Evolutionary conservation across 2,888 invertebrate species (phyloP).

Genomic region (Sepioteuthis lessoniana): DNA sequence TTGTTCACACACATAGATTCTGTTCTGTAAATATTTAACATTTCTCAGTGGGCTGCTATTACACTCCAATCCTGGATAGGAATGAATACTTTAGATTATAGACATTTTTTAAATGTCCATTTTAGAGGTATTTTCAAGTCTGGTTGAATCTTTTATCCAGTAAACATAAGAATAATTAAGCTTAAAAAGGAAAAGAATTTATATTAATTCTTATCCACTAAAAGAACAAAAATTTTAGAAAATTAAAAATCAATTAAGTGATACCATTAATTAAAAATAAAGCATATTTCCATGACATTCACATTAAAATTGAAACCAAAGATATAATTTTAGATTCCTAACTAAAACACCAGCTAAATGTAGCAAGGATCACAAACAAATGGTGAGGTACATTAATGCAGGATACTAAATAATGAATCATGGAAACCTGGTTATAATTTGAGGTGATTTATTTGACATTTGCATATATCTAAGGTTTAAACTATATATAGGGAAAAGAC

Average conservation of each 20-base stretch:
- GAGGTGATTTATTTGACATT: neutral
- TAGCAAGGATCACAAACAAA: neutral
- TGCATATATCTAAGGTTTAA: neutral
- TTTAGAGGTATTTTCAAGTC: neutral
- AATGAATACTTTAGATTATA: neutral
- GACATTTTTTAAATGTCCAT: neutral
- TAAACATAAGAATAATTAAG: neutral
- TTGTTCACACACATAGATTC: neutral
- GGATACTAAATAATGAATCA: neutral
- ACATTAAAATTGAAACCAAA: neutral
- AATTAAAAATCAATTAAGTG: neutral
- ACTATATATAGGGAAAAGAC: neutral
- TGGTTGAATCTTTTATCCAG: neutral
- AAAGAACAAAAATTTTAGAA: neutral
- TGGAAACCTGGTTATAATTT: no score
- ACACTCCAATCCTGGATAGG: neutral
- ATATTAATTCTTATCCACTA: no score
- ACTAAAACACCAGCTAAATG: neutral
- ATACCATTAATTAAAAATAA: neutral
- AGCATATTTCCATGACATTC: neutral
- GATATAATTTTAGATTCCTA: neutral
- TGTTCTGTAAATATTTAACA: neutral
- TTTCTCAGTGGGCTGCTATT: neutral
- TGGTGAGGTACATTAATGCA: neutral
- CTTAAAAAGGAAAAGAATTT: neutral